These are phyloP conservation scores for Neoscelio sp. DNA, from an alignment of 2,888 invertebrate genomes.

Conservation along the genomic window DNA sequence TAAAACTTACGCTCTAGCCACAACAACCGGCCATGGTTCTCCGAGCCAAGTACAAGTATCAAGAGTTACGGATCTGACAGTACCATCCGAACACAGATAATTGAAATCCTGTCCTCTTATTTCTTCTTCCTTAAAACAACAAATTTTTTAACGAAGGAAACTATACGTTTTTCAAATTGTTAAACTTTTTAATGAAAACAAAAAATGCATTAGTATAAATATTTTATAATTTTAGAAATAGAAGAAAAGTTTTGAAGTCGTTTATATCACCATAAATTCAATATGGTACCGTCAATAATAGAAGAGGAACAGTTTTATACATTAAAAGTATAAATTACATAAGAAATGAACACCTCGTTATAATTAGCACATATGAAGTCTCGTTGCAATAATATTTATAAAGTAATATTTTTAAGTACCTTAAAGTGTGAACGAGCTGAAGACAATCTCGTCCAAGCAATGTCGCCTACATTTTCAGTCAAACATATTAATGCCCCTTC, in stretches of 20 bases:
- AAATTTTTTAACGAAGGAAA: slow-evolving; percentile 20
- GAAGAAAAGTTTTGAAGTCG: too few relatives aligned
- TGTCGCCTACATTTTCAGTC: slow-evolving; percentile 90
- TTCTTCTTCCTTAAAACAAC: slow-evolving; percentile 36
- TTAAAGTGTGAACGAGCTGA: slow-evolving; percentile 88
- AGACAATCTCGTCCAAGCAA: slow-evolving; percentile 91
- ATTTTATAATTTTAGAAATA: too few relatives aligned
- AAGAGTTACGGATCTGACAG: slow-evolving; percentile 84
- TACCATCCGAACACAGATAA: slow-evolving; percentile 91
- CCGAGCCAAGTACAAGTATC: slow-evolving; percentile 90
- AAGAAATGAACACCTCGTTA: too few relatives aligned
- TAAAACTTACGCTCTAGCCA: slow-evolving; percentile 85
- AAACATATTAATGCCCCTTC: slow-evolving; percentile 92
- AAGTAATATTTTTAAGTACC: slow-evolving; percentile 81
- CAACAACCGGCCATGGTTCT: slow-evolving; percentile 91
- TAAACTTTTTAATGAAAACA: too few relatives aligned
- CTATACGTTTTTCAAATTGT: too few relatives aligned
- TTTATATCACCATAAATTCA: too few relatives aligned
- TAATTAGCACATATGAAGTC: too few relatives aligned
- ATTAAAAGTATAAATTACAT: too few relatives aligned
- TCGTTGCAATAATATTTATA: too few relatives aligned
- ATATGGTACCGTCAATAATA: too few relatives aligned
- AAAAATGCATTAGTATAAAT: too few relatives aligned
- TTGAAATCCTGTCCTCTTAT: slow-evolving; percentile 84
- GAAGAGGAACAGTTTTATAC: too few relatives aligned